phyloP scores from a whole-genome alignment of 2,113 vertebrate genomes.

The Chlorocebus sabaeus region DNA sequence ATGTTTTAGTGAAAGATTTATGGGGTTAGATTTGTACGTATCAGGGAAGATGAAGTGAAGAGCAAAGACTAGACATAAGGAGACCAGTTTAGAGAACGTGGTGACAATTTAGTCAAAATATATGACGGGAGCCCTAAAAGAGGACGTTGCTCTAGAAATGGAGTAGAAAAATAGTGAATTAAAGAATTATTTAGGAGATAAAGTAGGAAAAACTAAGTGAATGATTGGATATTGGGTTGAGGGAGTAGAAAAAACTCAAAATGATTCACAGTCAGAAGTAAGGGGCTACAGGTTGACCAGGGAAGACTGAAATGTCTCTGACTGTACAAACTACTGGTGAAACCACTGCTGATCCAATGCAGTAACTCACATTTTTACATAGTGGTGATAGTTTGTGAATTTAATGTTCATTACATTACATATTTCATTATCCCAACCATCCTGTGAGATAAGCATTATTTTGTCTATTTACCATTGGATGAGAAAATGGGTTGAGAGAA shows the following conservation, averaged over 20 bases:
- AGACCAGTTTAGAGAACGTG: neutral
- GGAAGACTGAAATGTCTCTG: neutral
- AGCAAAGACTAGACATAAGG: neutral
- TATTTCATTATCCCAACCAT: neutral
- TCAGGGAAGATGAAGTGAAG: neutral
- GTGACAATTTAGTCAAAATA: neutral
- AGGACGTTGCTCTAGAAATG: neutral
- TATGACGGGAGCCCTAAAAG: neutral
- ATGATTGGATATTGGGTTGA: neutral
- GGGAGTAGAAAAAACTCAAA: neutral
- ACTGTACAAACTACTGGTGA: neutral
- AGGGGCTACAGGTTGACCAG: neutral
- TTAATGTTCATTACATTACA: neutral
- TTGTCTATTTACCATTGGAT: neutral
- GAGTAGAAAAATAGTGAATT: neutral
- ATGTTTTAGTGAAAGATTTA: neutral
- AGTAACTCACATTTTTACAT: neutral
- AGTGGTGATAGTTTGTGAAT: neutral
- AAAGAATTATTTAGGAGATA: neutral
- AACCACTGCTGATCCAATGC: neutral
- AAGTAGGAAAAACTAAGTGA: neutral
- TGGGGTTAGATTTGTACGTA: neutral
- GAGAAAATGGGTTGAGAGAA: neutral
- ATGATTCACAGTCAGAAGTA: neutral
- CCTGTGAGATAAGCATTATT: neutral